Percentiles rank a stretch among this genome's conserved stretches.
phyloP scores from a whole-genome alignment of 2,797 vertebrate species.

The Enteromius radiatus region DNA sequence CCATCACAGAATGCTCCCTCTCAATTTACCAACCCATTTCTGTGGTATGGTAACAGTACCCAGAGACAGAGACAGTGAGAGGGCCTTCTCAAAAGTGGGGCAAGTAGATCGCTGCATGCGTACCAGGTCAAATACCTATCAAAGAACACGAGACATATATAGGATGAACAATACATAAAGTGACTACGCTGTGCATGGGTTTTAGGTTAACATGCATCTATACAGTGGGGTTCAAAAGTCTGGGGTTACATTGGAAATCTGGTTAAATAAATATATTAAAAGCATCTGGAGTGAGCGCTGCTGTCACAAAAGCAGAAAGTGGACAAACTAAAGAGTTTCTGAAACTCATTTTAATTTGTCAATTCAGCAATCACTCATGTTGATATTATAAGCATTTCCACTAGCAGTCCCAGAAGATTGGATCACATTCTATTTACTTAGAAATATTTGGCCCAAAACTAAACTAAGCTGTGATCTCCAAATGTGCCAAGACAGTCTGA shows the following conservation, averaged over 20 bases:
- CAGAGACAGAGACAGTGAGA: slow-evolving; percentile 64
- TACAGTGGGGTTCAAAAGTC: not conserved
- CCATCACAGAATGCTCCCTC: slow-evolving; percentile 62
- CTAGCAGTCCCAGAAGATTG: too few species aligned
- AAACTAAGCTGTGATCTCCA: slow-evolving; percentile 67
- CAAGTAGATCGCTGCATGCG: slow-evolving; percentile 49
- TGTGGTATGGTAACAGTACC: slow-evolving; percentile 67
- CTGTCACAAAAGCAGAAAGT: not conserved
- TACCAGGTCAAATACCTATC: slow-evolving; percentile 25
- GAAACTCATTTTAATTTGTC: not conserved
- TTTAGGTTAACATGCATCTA: not conserved
- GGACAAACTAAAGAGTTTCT: not conserved
- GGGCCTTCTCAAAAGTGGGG: slow-evolving; percentile 63
- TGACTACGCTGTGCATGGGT: not conserved
- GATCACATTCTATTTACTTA: not conserved
- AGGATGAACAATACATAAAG: slow-evolving; percentile 8
- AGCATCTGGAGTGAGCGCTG: not conserved
- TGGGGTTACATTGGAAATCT: not conserved
- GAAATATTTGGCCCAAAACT: not conserved
- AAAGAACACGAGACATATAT: not conserved
- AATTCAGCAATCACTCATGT: not conserved
- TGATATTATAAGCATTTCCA: not conserved
- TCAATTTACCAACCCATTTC: slow-evolving; percentile 69
- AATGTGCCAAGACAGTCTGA: slow-evolving; percentile 64
- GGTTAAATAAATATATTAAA: not conserved